phyloP scores from a whole-genome alignment of 1,140 invertebrate species.

The Littorina saxatilis region DNA sequence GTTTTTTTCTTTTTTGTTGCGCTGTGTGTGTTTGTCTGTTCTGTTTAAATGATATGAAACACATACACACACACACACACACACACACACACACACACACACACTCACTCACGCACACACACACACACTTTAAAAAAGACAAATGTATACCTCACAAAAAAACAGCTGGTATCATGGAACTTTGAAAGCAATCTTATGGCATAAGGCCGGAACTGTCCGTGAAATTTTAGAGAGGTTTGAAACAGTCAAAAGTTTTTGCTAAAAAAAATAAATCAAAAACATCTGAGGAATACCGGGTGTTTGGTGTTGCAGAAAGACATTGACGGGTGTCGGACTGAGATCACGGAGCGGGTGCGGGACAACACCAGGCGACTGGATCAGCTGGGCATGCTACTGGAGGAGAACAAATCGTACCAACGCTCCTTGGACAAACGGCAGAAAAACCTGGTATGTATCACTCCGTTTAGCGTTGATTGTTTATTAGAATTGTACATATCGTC shows the following conservation, averaged over 20 bases:
- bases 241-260: too few relatives aligned
- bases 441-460: slow-evolving; percentile 67
- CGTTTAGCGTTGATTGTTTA: not conserved
- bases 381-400: slow-evolving; percentile 67
- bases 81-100: too few relatives aligned
- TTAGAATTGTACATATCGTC: too few relatives aligned
- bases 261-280: too few relatives aligned
- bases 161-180: too few relatives aligned
- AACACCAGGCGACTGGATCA: slow-evolving; percentile 73
- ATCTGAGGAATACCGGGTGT: too few relatives aligned
- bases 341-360: slow-evolving; percentile 69
- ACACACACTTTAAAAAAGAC: not conserved
- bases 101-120: not conserved
- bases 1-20: not conserved
- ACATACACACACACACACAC: too few relatives aligned
- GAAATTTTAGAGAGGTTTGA: too few relatives aligned
- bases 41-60: not conserved
- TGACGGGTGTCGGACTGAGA: too few relatives aligned
- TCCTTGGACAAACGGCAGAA: slow-evolving; percentile 72
- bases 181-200: too few relatives aligned
- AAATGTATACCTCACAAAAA: not conserved
- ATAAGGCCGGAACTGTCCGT: too few relatives aligned
- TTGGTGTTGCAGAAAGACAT: too few relatives aligned
- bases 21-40: not conserved
- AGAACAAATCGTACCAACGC: slow-evolving; percentile 68